Evolutionary conservation across 1,140 invertebrate species (phyloP).

Genomic region (Spodoptera frugiperda): DNA sequence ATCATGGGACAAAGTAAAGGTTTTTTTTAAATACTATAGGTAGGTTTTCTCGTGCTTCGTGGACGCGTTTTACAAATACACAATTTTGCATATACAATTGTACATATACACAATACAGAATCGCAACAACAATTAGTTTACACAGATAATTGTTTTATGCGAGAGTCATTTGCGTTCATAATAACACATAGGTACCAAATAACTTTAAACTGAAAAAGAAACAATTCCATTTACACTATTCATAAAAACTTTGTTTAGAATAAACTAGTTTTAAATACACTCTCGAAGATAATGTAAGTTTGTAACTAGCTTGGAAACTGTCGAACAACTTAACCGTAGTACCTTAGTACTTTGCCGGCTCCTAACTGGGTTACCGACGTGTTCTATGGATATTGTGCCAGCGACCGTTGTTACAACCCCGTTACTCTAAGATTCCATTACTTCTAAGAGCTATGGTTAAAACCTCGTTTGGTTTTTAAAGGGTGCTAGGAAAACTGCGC

Average conservation of each 20-base stretch:
- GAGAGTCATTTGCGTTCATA: too few species aligned
- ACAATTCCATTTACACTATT: neutral
- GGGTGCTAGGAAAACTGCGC: neutral
- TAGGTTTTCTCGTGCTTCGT: too few species aligned
- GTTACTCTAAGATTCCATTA: neutral
- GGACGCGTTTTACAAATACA: neutral
- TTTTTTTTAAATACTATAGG: too few species aligned
- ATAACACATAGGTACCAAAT: too few species aligned
- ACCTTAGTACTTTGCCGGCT: neutral
- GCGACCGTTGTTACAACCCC: neutral
- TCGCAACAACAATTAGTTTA: too few species aligned
- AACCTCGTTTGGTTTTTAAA: neutral
- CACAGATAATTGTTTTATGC: too few species aligned
- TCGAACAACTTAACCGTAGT: conserved; percentile 2
- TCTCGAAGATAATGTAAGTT: neutral
- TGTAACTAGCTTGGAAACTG: conserved; percentile 4
- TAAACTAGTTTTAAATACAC: neutral
- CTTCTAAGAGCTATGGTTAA: neutral
- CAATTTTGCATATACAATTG: too few species aligned
- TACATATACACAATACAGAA: too few species aligned
- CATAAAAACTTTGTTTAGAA: too few species aligned
- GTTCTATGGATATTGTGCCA: conserved; percentile 22
- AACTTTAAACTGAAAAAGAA: too few species aligned
- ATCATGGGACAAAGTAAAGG: too few species aligned
- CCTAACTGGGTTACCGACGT: conserved; percentile 19